Evolutionary conservation across 92 coral and sea anemone species (phyloP).

Genomic region (Porites rus): DNA sequence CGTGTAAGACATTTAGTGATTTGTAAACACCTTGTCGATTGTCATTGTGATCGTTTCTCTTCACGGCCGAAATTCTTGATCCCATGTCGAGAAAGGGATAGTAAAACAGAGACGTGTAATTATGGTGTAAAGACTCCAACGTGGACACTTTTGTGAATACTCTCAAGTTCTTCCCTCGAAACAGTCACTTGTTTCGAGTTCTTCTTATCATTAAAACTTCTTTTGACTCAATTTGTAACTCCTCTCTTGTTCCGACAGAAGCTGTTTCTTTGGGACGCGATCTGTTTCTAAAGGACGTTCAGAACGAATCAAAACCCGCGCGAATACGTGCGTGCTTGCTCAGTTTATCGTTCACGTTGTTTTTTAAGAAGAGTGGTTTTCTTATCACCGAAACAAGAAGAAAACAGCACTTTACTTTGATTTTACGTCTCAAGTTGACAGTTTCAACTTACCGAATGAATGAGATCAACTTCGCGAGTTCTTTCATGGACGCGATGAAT

Average conservation of each 20-base stretch:
- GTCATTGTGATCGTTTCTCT: conserved; percentile 94
- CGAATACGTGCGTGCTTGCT: conserved; percentile 36
- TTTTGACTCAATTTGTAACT: background rate
- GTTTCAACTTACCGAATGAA: conserved; percentile 50
- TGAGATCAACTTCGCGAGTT: conserved; percentile 16
- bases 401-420: conserved; percentile 7
- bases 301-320: conserved; percentile 50
- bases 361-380: conserved; percentile 7
- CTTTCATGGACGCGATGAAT: conserved; percentile 67
- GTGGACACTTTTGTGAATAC: conserved; percentile 48
- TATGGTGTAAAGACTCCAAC: conserved; percentile 77
- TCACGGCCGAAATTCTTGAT: conserved; percentile 96
- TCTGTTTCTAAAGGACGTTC: conserved; percentile 43
- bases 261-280: conserved; percentile 17
- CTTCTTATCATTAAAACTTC: conserved; percentile 28
- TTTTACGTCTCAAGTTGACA: background rate
- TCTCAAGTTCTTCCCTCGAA: conserved; percentile 14
- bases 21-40: conserved; percentile 88
- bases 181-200: background rate
- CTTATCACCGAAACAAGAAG: conserved; percentile 9
- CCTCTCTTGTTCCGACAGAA: conserved; percentile 39
- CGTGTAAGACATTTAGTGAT: conserved; percentile 77
- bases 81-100: conserved; percentile 90
- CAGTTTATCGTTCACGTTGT: conserved; percentile 11
- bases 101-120: conserved; percentile 54